Conservation (phyloP, 1,140 invertebrate species). For the Pseudomyrmex concolor region DNA sequence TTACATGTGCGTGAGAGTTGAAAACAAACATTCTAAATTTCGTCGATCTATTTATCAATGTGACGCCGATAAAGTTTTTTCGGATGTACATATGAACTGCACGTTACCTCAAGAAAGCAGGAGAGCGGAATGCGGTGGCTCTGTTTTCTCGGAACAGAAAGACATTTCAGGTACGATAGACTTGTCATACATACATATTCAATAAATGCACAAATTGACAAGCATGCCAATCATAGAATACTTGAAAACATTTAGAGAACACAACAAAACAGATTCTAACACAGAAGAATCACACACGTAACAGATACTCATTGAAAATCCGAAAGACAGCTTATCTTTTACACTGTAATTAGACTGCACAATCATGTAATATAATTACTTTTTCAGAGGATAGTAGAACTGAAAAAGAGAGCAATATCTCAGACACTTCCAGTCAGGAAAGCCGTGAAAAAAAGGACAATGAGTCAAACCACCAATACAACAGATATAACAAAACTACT, state of each 20-base stretch:
- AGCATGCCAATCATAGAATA: background rate
- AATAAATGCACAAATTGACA: background rate
- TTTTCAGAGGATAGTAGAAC: too few species aligned
- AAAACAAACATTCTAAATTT: background rate
- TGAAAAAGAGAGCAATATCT: too few species aligned
- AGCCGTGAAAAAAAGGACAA: too few species aligned
- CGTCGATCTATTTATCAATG: slow-evolving; percentile 1
- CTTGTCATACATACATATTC: background rate
- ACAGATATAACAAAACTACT: too few species aligned
- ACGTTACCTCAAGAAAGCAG: background rate
- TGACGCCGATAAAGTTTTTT: background rate
- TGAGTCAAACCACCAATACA: too few species aligned
- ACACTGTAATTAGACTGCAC: too few species aligned
- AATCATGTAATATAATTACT: too few species aligned
- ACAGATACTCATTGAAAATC: background rate
- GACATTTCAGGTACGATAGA: slow-evolving; percentile 2
- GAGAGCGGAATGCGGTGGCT: slow-evolving; percentile 9
- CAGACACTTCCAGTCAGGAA: too few species aligned
- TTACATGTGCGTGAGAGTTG: background rate
- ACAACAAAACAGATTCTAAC: background rate
- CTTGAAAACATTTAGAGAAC: background rate
- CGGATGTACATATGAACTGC: background rate
- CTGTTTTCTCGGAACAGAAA: background rate
- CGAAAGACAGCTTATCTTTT: too few species aligned
- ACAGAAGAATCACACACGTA: background rate